Evolutionary conservation across 2,797 vertebrate genomes (phyloP), one percentile per base, ranked within the genome.

Genomic region (Lemur catta): DNA sequence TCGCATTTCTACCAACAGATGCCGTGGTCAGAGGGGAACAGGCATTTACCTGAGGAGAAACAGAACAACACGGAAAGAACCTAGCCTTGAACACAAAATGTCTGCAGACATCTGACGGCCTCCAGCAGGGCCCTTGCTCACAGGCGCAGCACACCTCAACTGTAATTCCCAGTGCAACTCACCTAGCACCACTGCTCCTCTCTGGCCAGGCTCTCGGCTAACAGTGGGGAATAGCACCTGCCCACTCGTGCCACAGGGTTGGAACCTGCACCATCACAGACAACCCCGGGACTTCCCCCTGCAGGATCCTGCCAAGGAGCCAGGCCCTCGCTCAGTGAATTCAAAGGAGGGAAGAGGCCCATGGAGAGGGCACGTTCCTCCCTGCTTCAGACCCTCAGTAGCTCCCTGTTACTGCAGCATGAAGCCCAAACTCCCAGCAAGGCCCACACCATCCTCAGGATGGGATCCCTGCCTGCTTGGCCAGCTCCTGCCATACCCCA

Each of bases 171-270:
- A 48, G 24, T 2, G 33, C 61, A 18, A 24, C 17, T n/a, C 4
- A 1, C n/a, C 12, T 0, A 3, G 18, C 18, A 24, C 18, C 1
- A 38, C 41, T 1, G 6, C 7, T 1, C 24, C 46, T 14, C 7
- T 30, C 46, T 20, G 0, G 61, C 0, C 1, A 30, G 10, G n/a
- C 2, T 57, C 57, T 50, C 13, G 4, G 7, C 63, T 8, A 50
- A 67, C 61, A 1, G 8, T 0, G 12, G n/a, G 22, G 38, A 35
- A 18, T 15, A 4, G 59, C 12, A 28, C 3, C 18, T 35, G 6
- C 17, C 55, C 8, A 24, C 22, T 15, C 46, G 24, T n/a, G 28
- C 43, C 2, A 0, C 1, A 3, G 12, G 14, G 33, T 5, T 8
- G 38, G 52, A 61, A 17, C 38, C 80, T 8, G 10, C 30, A 48